Evolutionary conservation across 2,113 vertebrate species (phyloP).

Genomic region (Gasterosteus nipponicus): DNA sequence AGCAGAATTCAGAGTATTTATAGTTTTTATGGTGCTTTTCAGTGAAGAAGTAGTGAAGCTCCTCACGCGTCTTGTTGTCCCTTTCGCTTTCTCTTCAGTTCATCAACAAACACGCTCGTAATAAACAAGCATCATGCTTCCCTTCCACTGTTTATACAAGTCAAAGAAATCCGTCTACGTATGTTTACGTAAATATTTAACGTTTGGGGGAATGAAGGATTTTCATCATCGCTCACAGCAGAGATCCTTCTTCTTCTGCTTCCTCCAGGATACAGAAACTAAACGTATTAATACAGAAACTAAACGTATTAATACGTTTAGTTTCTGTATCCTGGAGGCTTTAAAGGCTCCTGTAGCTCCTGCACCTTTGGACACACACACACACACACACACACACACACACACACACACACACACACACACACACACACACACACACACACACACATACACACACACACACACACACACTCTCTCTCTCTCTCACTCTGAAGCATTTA

Average conservation of each 20-base stretch:
- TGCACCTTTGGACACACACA: background rate
- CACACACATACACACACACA: background rate
- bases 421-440: background rate
- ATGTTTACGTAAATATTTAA: background rate
- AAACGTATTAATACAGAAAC: background rate
- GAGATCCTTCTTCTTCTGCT: background rate
- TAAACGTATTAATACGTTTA: background rate
- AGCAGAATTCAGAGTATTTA: slow-evolving; percentile 1
- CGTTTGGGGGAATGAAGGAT: background rate
- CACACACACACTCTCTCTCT: too few relatives aligned
- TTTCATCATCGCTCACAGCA: background rate
- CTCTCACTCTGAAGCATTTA: background rate
- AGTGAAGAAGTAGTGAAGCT: background rate
- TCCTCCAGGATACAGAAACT: background rate
- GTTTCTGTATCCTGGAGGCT: background rate
- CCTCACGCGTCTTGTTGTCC: too few relatives aligned
- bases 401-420: background rate
- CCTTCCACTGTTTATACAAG: background rate
- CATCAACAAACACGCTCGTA: background rate
- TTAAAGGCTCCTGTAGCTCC: background rate
- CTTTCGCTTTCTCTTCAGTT: too few relatives aligned
- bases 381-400: background rate
- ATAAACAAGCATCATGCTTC: too few relatives aligned
- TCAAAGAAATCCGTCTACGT: too few relatives aligned
- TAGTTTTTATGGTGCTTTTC: background rate